Conservation (phyloP, 2,113 vertebrate genomes). For the Probosciger aterrimus region DNA sequence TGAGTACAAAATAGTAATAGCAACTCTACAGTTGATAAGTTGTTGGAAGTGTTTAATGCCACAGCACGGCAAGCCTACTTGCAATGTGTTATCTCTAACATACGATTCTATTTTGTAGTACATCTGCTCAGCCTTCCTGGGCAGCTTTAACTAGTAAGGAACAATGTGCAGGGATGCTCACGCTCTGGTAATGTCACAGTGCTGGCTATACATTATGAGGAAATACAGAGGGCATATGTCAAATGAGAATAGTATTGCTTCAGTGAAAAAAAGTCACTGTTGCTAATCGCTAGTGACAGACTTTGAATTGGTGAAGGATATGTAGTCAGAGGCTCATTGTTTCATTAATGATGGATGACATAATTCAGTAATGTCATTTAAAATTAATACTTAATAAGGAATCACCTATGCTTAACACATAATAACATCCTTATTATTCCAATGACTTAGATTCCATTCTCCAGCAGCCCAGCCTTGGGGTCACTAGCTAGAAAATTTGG, state of each 20-base stretch:
- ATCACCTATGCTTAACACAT: neutral
- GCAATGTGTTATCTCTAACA: neutral
- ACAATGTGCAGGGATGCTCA: neutral
- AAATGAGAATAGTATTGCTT: neutral
- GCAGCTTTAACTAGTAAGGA: neutral
- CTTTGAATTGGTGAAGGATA: neutral
- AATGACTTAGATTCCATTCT: neutral
- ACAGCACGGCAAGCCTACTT: neutral
- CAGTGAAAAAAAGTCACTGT: neutral
- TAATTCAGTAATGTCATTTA: neutral
- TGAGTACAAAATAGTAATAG: constrained; percentile 35
- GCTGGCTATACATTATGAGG: rapidly evolving
- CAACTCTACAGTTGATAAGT: neutral
- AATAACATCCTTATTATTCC: neutral
- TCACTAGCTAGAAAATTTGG: neutral
- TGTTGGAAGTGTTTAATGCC: neutral
- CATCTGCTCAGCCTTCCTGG: neutral
- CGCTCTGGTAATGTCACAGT: neutral
- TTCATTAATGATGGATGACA: neutral
- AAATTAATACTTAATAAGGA: neutral
- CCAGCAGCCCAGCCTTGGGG: neutral
- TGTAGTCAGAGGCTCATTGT: neutral
- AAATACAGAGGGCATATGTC: neutral
- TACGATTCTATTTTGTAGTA: neutral
- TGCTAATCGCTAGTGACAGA: neutral